Conservation (phyloP, 2,888 invertebrate species). For the Macropis europaea region DNA sequence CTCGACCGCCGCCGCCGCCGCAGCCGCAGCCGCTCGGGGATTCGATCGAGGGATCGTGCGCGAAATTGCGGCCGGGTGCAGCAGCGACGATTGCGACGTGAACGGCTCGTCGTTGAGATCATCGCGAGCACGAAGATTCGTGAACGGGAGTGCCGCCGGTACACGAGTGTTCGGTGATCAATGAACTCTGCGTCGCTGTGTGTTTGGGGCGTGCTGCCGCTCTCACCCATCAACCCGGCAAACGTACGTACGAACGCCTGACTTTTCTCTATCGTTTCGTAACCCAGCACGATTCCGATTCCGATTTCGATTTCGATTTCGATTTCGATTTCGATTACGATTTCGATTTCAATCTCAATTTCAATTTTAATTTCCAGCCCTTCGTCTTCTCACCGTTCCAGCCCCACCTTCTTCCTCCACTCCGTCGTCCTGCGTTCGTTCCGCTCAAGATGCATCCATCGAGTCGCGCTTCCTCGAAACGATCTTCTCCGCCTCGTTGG, state of each 20-base stretch:
- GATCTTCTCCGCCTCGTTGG: too few relatives aligned
- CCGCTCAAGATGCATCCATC: too few relatives aligned
- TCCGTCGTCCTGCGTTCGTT: conserved; percentile 1
- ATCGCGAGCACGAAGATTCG: conserved; percentile 32
- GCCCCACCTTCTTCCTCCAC: conserved; percentile 18
- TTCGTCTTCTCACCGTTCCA: too few relatives aligned
- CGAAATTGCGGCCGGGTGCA: conserved; percentile 28
- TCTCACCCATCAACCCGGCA: conserved; percentile 54
- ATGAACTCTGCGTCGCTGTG: conserved; percentile 71
- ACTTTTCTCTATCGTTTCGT: background rate
- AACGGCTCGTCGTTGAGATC: too few relatives aligned
- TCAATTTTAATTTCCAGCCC: too few relatives aligned
- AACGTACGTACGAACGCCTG: conserved; percentile 47
- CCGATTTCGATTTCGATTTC: background rate
- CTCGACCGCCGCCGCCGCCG: conserved; percentile 34
- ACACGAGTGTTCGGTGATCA: conserved; percentile 66
- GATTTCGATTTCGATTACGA: too few relatives aligned
- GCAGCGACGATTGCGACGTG: background rate
- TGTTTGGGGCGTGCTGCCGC: conserved; percentile 72
- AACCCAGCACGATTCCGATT: background rate
- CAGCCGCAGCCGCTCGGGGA: conserved; percentile 26
- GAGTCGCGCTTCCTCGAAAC: too few relatives aligned
- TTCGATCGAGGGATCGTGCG: conserved; percentile 19
- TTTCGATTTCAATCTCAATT: too few relatives aligned
- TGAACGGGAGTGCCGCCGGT: conserved; percentile 57